Conservation (phyloP, 2,888 invertebrate genomes). For the Parnassius mnemosyne region DNA sequence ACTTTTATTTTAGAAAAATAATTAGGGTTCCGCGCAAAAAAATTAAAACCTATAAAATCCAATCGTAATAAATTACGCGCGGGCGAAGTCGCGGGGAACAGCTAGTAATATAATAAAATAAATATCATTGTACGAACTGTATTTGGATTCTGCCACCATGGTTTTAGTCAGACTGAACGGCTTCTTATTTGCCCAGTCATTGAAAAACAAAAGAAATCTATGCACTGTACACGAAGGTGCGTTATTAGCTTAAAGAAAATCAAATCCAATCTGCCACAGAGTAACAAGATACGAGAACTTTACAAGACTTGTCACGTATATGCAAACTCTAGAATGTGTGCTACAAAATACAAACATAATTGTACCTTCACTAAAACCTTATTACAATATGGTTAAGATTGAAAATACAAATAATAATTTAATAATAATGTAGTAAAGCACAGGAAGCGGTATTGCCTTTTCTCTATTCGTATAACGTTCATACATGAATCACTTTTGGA, state of each 20-base stretch:
- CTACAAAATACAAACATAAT: constrained; percentile 39
- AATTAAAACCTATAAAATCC: too few species aligned
- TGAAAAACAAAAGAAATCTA: too few species aligned
- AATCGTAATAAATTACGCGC: too few species aligned
- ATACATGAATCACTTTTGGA: constrained; percentile 55
- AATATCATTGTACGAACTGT: too few species aligned
- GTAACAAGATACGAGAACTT: constrained; percentile 68
- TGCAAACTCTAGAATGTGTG: constrained; percentile 47
- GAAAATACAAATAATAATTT: constrained; percentile 27
- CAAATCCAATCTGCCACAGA: constrained; percentile 74
- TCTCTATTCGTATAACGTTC: constrained; percentile 55
- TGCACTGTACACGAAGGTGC: constrained; percentile 44
- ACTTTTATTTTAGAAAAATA: too few species aligned
- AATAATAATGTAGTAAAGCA: constrained; percentile 32
- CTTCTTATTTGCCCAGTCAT: too few species aligned
- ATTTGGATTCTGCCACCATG: too few species aligned
- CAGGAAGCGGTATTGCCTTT: constrained; percentile 41
- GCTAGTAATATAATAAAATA: too few species aligned
- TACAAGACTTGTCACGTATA: constrained; percentile 62
- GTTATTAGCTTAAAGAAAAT: constrained; percentile 70
- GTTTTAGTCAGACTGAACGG: too few species aligned
- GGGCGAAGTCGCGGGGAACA: too few species aligned
- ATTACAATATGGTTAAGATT: constrained; percentile 33
- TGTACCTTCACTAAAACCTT: constrained; percentile 31
- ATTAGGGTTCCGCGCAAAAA: too few species aligned